Base-by-base conservation (phyloP, 2,113 vertebrate genomes). In the Chloroceryle aenea region DNA sequence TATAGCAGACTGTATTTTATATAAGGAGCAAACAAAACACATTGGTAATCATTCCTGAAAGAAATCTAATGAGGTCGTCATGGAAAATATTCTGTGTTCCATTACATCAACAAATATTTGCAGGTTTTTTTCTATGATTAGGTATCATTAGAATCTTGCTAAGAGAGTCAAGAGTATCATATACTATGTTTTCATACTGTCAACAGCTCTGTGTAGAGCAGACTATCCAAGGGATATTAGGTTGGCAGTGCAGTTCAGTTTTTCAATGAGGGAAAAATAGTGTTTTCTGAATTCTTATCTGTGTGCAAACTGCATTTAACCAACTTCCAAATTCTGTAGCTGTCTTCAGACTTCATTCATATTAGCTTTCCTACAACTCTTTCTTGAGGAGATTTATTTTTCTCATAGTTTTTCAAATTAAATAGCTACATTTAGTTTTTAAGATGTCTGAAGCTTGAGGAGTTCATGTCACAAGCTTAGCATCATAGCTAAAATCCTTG, bases 1-100 rank as follows among this genome's bases (percentile, higher is more conserved):
- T 82, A 74, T 68, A 95, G 85, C 95, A 97, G 79, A 94, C 87
- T 94, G 77, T 38, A 67, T 69, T 91, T 81, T 75, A 75, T 96
- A 89, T 43, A 58, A 86, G 30, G 15, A 93, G 25, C 69, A 68
- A 85, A 48, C 12, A 64, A 85, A 96, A 86, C 34, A 8, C 71
- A 80, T 90, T 94, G 10, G 21, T 30, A 30, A 0, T 85, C 45
- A 87, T 85, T 72, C 29, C 82, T 85, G 90, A 93, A 90, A 95
- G 64, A 95, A 71, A 47, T 79, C 43, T 63, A 34, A 86, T 59
- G 34, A 34, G 6, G 63, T 97, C 97, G 76, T 81, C 88, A 95
- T 96, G 87, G 93, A 89, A 96, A 97, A 97, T 78, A 68, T 97
- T 97, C 93, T 85, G 43, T 94, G 87, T 78, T 69, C 68, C 56